Conservation (phyloP, 2,888 invertebrate genomes). For the Cephus rjabovi region DNA sequence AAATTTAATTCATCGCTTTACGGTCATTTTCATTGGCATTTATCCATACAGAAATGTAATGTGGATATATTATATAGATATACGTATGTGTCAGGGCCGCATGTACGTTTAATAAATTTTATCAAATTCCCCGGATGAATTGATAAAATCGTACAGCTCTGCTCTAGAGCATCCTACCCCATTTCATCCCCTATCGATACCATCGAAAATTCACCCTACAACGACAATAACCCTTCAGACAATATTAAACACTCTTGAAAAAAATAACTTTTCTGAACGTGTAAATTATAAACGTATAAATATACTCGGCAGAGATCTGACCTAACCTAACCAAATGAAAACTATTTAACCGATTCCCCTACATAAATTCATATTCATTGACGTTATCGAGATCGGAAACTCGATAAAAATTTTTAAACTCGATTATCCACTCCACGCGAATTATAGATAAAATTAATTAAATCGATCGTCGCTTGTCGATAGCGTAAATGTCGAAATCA, state of each 20-base stretch:
- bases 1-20: slow-evolving; percentile 36
- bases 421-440: not conserved
- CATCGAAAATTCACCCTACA: not conserved
- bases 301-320: not conserved
- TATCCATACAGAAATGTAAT: not conserved
- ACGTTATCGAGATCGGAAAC: not conserved
- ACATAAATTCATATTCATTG: not conserved
- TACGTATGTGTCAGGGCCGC: not conserved
- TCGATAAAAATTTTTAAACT: not conserved
- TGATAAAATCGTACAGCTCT: slow-evolving; percentile 23
- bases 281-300: not conserved
- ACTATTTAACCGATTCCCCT: not conserved
- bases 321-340: not conserved
- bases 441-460: not conserved
- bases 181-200: not conserved
- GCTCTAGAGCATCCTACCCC: not conserved
- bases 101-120: slow-evolving; percentile 42
- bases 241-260: slow-evolving; percentile 11
- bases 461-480: not conserved
- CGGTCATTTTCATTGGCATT: slow-evolving; percentile 28
- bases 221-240: not conserved
- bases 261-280: not conserved
- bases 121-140: slow-evolving; percentile 43
- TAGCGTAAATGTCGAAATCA: not conserved
- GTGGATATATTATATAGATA: not conserved